Conservation (phyloP, 2,888 invertebrate species). For the Palloptera scutellata region DNA sequence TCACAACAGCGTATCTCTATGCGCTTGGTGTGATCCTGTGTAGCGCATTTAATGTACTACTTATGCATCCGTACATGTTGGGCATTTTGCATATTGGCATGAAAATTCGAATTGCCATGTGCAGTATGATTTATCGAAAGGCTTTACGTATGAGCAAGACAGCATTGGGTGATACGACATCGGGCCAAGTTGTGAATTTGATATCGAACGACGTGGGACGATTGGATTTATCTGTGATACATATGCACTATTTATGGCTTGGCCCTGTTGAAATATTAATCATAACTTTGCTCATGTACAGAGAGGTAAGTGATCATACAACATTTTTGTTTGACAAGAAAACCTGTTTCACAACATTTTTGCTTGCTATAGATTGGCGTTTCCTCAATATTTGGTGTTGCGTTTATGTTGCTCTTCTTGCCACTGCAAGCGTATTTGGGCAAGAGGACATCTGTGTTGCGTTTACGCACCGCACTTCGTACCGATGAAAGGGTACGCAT, state of each 20-base stretch:
- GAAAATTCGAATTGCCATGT: conserved; percentile 74
- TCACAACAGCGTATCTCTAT: conserved; percentile 75
- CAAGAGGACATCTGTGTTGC: conserved; percentile 77
- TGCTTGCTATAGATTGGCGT: conserved; percentile 65
- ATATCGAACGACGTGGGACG: conserved; percentile 92
- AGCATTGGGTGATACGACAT: conserved; percentile 78
- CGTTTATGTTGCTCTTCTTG: conserved; percentile 71
- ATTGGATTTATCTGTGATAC: conserved; percentile 74
- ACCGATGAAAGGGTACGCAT: conserved; percentile 90
- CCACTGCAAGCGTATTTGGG: conserved; percentile 81
- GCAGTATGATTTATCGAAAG: conserved; percentile 74
- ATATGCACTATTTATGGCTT: conserved; percentile 92
- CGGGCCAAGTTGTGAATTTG: conserved; percentile 83
- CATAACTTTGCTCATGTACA: conserved; percentile 79
- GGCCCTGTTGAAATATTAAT: conserved; percentile 84
- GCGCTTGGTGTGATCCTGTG: conserved; percentile 76
- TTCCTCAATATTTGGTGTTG: conserved; percentile 68
- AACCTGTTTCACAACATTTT: background rate
- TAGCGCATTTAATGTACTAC: conserved; percentile 76
- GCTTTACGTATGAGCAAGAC: conserved; percentile 74
- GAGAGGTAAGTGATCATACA: conserved; percentile 36
- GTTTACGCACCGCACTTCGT: conserved; percentile 80
- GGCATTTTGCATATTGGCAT: conserved; percentile 72
- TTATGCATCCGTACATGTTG: conserved; percentile 89
- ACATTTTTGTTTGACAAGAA: background rate